Conservation (phyloP, 2,797 vertebrate genomes). For the Eupleurogrammus muticus region DNA sequence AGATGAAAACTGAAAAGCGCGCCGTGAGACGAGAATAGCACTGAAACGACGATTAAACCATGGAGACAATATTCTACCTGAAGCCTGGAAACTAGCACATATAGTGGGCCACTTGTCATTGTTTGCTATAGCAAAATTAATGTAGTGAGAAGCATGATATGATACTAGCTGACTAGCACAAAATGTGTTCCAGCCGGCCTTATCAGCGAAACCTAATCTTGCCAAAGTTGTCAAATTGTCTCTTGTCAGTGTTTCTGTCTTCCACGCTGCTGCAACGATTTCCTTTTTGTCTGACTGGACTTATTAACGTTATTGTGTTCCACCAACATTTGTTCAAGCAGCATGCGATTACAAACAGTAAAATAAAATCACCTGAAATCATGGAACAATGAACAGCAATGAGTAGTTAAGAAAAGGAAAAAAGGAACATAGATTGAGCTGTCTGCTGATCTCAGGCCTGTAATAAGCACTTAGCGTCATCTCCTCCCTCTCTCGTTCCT, state of each 20-base stretch:
- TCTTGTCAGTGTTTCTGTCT: slow-evolving; percentile 27
- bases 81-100: not conserved
- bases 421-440: not conserved
- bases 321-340: not conserved
- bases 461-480: slow-evolving; percentile 35
- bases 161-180: slow-evolving; percentile 39
- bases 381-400: not conserved
- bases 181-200: slow-evolving; percentile 14
- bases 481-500: slow-evolving; percentile 40
- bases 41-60: not conserved
- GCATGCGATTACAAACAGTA: not conserved
- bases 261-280: not conserved
- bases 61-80: slow-evolving; percentile 16
- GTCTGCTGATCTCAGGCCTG: slow-evolving; percentile 7
- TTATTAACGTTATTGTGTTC: not conserved
- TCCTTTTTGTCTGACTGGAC: not conserved
- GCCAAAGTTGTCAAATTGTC: slow-evolving; percentile 12
- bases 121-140: slow-evolving; percentile 30
- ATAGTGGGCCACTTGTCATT: slow-evolving; percentile 7
- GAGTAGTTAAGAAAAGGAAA: not conserved
- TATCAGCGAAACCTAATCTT: slow-evolving; percentile 43
- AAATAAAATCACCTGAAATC: slow-evolving; percentile 6
- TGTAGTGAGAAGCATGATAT: slow-evolving; percentile 15
- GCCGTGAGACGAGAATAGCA: not conserved
- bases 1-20: not conserved